Evolutionary conservation across 2,888 invertebrate species (phyloP).

Genomic region (Eristalis pertinax): DNA sequence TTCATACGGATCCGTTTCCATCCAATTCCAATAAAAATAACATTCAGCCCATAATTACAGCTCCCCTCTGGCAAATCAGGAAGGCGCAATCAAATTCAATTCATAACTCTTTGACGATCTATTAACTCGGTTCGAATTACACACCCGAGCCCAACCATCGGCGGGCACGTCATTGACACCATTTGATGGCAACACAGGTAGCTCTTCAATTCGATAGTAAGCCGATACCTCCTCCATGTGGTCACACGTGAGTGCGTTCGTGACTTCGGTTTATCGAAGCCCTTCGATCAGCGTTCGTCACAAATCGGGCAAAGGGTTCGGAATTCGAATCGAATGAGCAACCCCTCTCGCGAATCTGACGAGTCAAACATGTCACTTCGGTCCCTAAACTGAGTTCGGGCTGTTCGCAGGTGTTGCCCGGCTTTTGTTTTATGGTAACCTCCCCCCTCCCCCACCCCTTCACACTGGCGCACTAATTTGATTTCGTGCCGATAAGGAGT

Average conservation of each 20-base stretch:
- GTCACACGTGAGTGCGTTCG: conserved; percentile 57
- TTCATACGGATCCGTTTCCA: not conserved
- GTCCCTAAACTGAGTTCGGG: conserved; percentile 37
- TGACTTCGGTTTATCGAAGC: conserved; percentile 41
- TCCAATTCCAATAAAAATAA: not conserved
- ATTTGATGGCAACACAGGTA: conserved; percentile 32
- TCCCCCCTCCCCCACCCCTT: no score
- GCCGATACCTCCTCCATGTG: conserved; percentile 36
- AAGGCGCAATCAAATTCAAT: conserved; percentile 60
- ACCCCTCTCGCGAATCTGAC: conserved; percentile 27
- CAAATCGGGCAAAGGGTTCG: conserved; percentile 42
- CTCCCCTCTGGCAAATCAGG: conserved; percentile 9
- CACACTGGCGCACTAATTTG: conserved; percentile 60
- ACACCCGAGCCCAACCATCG: not conserved
- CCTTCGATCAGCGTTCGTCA: conserved; percentile 33
- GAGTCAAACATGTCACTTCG: not conserved
- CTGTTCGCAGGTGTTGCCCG: conserved; percentile 66
- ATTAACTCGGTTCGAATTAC: conserved; percentile 59
- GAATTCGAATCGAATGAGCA: not conserved
- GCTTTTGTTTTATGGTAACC: conserved; percentile 32
- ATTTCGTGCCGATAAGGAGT: conserved; percentile 61
- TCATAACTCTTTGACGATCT: conserved; percentile 69
- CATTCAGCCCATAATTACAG: not conserved
- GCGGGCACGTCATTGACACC: conserved; percentile 47
- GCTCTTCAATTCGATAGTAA: conserved; percentile 36